These are phyloP conservation scores for Diabrotica undecimpunctata DNA, from an alignment of 1,140 invertebrate species.

Conservation along the genomic window DNA sequence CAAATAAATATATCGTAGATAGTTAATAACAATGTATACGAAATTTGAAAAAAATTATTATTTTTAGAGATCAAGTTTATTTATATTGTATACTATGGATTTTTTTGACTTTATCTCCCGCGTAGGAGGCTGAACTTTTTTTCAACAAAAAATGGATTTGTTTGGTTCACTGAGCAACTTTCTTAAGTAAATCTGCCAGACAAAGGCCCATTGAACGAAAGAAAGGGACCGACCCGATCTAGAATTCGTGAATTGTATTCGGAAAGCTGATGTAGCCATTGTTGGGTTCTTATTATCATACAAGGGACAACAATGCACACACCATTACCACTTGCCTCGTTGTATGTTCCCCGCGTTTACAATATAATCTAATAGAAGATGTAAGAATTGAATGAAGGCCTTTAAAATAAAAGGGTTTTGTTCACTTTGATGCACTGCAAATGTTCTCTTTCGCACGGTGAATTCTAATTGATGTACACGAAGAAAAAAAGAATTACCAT, in stretches of 20 bases:
- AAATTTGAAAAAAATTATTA: no score
- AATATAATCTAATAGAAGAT: conserved; percentile 26
- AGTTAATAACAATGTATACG: no score
- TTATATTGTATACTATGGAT: no score
- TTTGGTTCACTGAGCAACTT: conserved; percentile 9
- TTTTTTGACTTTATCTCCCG: no score
- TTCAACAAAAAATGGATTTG: not conserved
- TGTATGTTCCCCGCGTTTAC: conserved; percentile 30
- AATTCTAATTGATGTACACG: not conserved
- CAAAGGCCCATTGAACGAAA: conserved; percentile 14
- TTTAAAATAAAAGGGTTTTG: conserved; percentile 9
- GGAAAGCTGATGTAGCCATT: conserved; percentile 26
- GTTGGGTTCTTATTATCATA: conserved; percentile 31
- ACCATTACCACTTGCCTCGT: conserved; percentile 22
- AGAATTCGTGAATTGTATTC: conserved; percentile 29
- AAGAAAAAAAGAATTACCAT: no score
- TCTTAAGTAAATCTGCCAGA: conserved; percentile 4
- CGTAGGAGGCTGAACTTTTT: not conserved
- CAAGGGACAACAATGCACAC: conserved; percentile 23
- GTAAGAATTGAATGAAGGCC: conserved; percentile 11
- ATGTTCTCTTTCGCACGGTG: not conserved
- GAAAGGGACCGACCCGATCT: conserved; percentile 8
- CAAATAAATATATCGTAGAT: no score
- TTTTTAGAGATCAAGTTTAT: no score
- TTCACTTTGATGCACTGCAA: conserved; percentile 4